Evolutionary conservation across 2,888 invertebrate species (phyloP).

Genomic region (Cantharis rufa): DNA sequence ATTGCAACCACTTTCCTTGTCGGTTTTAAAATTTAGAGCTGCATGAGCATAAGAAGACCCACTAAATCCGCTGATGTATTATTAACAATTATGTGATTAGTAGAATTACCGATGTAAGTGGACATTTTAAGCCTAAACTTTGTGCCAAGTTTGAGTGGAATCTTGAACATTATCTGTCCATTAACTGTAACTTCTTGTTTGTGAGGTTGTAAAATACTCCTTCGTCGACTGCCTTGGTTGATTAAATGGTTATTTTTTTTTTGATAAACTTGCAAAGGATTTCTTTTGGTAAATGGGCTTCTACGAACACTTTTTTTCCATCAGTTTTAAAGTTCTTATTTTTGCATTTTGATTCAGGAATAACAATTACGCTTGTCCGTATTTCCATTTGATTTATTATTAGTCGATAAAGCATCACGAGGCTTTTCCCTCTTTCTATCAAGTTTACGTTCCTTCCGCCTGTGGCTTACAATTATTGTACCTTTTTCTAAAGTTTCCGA

Average conservation of each 20-base stretch:
- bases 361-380: conserved; percentile 29
- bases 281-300: conserved; percentile 81
- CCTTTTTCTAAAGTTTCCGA: conserved; percentile 44
- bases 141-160: too few species aligned
- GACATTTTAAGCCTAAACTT: conserved; percentile 41
- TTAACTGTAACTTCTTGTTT: conserved; percentile 43
- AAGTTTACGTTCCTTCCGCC: conserved; percentile 51
- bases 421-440: conserved; percentile 49
- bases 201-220: conserved; percentile 42
- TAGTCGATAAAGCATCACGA: conserved; percentile 35
- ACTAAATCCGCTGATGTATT: conserved; percentile 47
- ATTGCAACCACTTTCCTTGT: conserved; percentile 38
- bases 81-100: conserved; percentile 40
- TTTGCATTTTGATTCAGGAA: conserved; percentile 27
- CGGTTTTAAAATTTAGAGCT: conserved; percentile 64
- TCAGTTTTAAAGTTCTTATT: conserved; percentile 33
- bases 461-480: conserved; percentile 50
- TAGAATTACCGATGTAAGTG: conserved; percentile 43
- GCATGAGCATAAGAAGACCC: conserved; percentile 73
- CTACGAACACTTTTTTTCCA: conserved; percentile 75
- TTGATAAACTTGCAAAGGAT: conserved; percentile 75
- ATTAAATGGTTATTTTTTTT: conserved; percentile 20
- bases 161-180: too few species aligned
- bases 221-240: conserved; percentile 39
- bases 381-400: conserved; percentile 32